Percentiles rank a stretch among this genome's conserved stretches.
These are phyloP conservation scores for Neosilurus mollespiculum DNA, from an alignment of 2,797 vertebrate species.

Conservation along the genomic window DNA sequence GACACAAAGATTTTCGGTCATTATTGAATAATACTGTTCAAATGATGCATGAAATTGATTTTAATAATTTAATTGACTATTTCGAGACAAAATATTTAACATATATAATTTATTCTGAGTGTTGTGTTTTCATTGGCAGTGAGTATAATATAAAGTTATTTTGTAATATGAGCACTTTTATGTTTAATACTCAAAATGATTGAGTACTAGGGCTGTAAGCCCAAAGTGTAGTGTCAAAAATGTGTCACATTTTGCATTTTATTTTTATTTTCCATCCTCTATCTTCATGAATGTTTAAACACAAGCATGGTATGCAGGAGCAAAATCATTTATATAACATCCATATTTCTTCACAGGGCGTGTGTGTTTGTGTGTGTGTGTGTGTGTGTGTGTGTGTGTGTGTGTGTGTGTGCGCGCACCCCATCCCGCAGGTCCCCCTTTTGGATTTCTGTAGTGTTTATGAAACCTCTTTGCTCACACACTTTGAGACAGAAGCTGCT, in stretches of 20 bases:
- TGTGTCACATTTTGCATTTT: neutral
- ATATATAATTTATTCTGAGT: too few relatives aligned
- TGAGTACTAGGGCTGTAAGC: too few relatives aligned
- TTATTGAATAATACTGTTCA: too few relatives aligned
- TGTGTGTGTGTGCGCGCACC: too few relatives aligned
- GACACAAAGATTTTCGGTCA: too few relatives aligned
- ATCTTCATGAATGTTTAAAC: conserved; percentile 2
- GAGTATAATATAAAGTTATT: neutral
- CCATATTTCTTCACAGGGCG: neutral
- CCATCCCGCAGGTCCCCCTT: neutral
- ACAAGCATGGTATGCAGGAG: neutral
- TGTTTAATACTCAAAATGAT: neutral
- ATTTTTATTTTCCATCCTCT: neutral
- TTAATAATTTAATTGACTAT: too few relatives aligned
- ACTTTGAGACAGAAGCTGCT: conserved; percentile 49
- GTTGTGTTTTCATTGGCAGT: too few relatives aligned
- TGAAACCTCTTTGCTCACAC: conserved; percentile 50
- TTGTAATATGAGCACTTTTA: neutral
- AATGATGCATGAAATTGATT: too few relatives aligned
- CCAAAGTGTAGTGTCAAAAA: neutral
- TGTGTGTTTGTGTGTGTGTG: neutral
- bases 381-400: neutral
- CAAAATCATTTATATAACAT: neutral
- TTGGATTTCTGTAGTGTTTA: conserved; percentile 52
- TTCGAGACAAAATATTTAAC: too few relatives aligned